phyloP scores from a whole-genome alignment of 2,888 invertebrate genomes.

The Drosophila koepferae region DNA sequence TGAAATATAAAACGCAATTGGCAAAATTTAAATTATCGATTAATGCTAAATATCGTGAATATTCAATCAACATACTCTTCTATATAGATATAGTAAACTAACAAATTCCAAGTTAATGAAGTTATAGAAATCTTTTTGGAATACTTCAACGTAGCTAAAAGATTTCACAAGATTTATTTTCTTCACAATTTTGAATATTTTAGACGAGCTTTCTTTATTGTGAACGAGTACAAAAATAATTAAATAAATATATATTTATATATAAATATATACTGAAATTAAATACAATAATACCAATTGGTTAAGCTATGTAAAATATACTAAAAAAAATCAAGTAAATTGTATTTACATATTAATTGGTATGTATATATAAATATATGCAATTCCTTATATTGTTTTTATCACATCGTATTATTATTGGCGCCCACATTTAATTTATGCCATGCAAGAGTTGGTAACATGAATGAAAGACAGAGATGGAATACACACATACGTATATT shows the following conservation, averaged over 20 bases:
- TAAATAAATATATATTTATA: conserved; percentile 5
- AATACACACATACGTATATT: not conserved
- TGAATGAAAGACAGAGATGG: not conserved
- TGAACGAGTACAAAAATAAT: conserved; percentile 2
- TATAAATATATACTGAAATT: conserved; percentile 11
- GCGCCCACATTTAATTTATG: conserved; percentile 54
- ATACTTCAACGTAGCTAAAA: too few species aligned
- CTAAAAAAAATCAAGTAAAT: not conserved
- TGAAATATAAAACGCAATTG: too few species aligned
- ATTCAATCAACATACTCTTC: too few species aligned
- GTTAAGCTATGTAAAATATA: conserved; percentile 19
- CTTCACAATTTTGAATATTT: too few species aligned
- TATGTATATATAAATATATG: conserved; percentile 1
- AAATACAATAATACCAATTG: conserved; percentile 26
- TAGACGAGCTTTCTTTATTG: not conserved
- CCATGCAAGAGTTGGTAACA: conserved; percentile 9
- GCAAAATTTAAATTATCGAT: too few species aligned
- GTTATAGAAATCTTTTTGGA: too few species aligned
- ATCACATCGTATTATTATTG: conserved; percentile 62
- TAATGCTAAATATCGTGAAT: too few species aligned
- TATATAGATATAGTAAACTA: too few species aligned
- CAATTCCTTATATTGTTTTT: conserved; percentile 54
- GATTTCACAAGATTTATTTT: too few species aligned
- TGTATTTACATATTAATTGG: conserved; percentile 4
- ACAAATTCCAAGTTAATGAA: too few species aligned